Percentiles rank a stretch among this genome's conserved stretches.
phyloP scores from a whole-genome alignment of 2,113 vertebrate genomes.

The Dasyornis broadbenti region DNA sequence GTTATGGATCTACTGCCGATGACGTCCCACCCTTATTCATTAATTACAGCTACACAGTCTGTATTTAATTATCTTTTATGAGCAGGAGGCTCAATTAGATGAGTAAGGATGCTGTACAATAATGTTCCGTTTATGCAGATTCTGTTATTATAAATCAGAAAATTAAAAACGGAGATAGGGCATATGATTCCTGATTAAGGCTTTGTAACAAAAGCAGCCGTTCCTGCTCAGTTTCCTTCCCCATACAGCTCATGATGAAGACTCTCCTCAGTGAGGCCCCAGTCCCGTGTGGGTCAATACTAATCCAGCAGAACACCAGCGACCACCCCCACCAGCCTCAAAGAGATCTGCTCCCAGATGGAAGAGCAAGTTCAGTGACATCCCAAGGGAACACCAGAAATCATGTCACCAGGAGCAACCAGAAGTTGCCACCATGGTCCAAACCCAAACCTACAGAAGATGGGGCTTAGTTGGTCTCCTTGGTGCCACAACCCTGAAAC shows the following conservation, averaged over 20 bases:
- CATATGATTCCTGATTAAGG: not conserved
- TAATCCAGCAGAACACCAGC: not conserved
- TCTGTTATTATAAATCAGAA: slow-evolving; percentile 18
- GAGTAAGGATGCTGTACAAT: not conserved
- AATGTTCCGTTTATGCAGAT: not conserved
- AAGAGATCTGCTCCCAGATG: not conserved
- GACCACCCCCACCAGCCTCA: not conserved
- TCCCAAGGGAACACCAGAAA: accelerated
- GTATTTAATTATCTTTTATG: slow-evolving; percentile 31
- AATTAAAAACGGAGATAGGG: not conserved
- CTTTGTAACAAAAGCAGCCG: not conserved
- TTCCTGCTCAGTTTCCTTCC: not conserved
- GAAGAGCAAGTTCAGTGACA: not conserved
- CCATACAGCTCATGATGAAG: accelerated
- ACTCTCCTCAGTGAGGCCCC: not conserved
- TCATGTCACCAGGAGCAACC: not conserved
- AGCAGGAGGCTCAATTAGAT: slow-evolving; percentile 30
- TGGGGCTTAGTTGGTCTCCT: accelerated
- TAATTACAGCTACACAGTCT: slow-evolving; percentile 6
- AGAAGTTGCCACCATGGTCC: accelerated
- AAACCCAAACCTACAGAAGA: not conserved
- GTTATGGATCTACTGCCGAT: not conserved
- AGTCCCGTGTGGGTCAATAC: not conserved
- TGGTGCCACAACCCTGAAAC: not conserved
- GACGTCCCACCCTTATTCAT: not conserved